Conservation (phyloP, 92 coral and sea anemone genomes). For the Micromussa lordhowensis region DNA sequence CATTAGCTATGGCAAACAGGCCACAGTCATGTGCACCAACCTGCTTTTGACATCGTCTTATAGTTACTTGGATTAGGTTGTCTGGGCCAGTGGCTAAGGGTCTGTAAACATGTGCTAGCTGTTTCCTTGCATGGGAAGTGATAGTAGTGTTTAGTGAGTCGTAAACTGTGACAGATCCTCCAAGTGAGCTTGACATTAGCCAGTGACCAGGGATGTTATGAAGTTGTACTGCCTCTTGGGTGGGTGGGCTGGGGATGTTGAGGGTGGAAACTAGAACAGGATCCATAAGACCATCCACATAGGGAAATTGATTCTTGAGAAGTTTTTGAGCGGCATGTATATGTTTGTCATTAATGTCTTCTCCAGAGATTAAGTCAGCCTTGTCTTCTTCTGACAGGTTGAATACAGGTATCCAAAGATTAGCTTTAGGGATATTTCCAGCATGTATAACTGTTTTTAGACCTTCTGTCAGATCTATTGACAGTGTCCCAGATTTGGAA, state of each 20-base stretch:
- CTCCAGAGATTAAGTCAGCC: conserved; percentile 4
- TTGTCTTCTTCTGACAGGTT: too few species aligned
- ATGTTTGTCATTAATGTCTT: conserved; percentile 27
- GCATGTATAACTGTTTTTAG: too few species aligned
- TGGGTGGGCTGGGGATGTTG: not conserved
- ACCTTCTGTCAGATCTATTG: too few species aligned
- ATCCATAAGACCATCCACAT: conserved; percentile 24
- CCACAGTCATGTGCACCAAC: conserved; percentile 50
- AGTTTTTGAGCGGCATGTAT: conserved; percentile 12
- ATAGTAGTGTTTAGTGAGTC: conserved; percentile 20
- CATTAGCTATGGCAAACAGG: conserved; percentile 43
- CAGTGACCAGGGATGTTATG: conserved; percentile 32
- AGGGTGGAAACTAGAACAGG: conserved; percentile 25
- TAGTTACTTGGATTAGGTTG: conserved; percentile 17
- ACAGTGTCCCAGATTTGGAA: too few species aligned
- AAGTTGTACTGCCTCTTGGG: conserved; percentile 5
- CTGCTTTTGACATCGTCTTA: conserved; percentile 49
- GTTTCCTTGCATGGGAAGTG: not conserved
- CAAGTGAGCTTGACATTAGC: conserved; percentile 24
- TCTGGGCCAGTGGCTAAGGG: not conserved
- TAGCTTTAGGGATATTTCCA: too few species aligned
- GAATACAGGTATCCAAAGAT: too few species aligned
- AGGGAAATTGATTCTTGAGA: conserved; percentile 20
- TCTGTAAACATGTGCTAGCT: conserved; percentile 18
- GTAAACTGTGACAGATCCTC: conserved; percentile 30